Conservation (phyloP, 2,113 vertebrate genomes). For the Anhinga anhinga region DNA sequence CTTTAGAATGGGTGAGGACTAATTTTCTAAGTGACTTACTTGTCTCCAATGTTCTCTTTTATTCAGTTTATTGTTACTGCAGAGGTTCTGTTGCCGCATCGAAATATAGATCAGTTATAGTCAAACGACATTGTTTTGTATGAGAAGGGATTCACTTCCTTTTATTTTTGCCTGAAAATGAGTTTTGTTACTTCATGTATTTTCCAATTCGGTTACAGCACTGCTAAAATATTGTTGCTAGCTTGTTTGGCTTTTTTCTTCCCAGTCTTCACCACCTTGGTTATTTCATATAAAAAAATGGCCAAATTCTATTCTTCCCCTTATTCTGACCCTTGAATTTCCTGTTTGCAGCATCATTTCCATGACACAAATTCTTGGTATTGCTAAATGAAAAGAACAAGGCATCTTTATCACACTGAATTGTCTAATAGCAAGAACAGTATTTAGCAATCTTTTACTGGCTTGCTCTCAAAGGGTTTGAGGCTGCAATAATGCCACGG, state of each 20-base stretch:
- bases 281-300: background rate
- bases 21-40: conserved; percentile 43
- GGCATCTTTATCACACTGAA: background rate
- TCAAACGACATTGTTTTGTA: background rate
- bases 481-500: background rate
- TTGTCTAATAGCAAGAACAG: background rate
- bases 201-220: background rate
- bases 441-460: background rate
- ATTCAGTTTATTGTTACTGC: background rate
- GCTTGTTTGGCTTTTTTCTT: background rate
- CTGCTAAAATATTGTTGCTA: background rate
- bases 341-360: background rate
- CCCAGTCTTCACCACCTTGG: background rate
- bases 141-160: background rate
- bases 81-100: background rate
- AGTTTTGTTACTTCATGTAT: background rate
- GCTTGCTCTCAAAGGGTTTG: background rate
- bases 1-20: background rate
- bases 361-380: background rate
- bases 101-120: background rate
- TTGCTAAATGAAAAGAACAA: background rate
- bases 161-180: background rate
- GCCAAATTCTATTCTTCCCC: background rate
- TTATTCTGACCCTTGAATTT: background rate
- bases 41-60: background rate